These are phyloP conservation scores for Macrosiphum euphorbiae DNA, from an alignment of 2,888 invertebrate genomes.

Conservation along the genomic window DNA sequence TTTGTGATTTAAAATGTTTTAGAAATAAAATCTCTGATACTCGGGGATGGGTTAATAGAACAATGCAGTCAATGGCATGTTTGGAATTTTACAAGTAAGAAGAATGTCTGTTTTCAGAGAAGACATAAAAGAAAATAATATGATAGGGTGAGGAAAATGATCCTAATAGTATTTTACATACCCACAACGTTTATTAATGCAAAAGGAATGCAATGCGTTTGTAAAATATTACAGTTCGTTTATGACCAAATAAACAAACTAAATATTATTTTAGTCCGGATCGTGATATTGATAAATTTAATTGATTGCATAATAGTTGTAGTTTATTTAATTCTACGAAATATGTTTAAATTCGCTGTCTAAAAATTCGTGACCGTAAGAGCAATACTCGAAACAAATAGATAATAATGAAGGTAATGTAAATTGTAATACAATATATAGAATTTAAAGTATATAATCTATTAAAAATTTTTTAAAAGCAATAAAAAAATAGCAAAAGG, in stretches of 20 bases:
- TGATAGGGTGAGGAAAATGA: conserved; percentile 10
- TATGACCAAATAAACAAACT: not conserved
- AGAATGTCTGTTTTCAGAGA: conserved; percentile 35
- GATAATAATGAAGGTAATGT: not conserved
- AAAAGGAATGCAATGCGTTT: not conserved
- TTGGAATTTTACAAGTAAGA: conserved; percentile 54
- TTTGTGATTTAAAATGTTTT: not conserved
- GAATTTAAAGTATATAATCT: not conserved
- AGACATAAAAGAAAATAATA: conserved; percentile 54
- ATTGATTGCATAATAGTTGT: not conserved
- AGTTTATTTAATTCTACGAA: not conserved
- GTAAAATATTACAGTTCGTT: not conserved
- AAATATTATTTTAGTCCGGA: not conserved
- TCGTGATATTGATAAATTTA: not conserved
- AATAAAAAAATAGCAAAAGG: not conserved
- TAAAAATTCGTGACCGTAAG: not conserved
- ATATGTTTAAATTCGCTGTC: not conserved
- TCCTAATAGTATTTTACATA: conserved; percentile 38
- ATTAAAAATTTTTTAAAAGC: not conserved
- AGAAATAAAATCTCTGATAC: conserved; percentile 22
- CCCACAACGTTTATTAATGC: not conserved
- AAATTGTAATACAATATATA: not conserved
- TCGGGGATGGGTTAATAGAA: not conserved
- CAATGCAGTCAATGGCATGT: conserved; percentile 25
- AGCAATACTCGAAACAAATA: not conserved